These are phyloP conservation scores for Campodea augens DNA, from an alignment of 1,140 invertebrate genomes.

Conservation along the genomic window DNA sequence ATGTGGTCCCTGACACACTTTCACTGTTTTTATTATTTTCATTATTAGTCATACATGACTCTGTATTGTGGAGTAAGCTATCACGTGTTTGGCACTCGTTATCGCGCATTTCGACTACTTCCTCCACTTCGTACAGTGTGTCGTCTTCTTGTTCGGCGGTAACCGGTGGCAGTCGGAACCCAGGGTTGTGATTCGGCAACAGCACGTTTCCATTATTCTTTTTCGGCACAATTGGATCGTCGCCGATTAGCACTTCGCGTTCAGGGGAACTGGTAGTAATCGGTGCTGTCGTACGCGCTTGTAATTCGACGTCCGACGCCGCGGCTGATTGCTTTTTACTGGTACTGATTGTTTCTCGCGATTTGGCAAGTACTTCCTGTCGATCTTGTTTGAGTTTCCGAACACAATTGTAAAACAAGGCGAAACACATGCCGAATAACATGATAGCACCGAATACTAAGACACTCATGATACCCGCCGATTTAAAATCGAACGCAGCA, in stretches of 20 bases:
- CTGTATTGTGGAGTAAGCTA: constrained; percentile 39
- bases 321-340: not conserved
- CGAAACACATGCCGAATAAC: constrained; percentile 65
- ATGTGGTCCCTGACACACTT: too few relatives aligned
- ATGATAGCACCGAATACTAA: constrained; percentile 74
- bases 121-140: constrained; percentile 15
- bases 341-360: constrained; percentile 50
- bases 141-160: constrained; percentile 11
- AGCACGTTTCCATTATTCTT: constrained; percentile 12
- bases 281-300: not conserved
- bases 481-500: constrained; percentile 13
- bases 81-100: constrained; percentile 59
- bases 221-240: constrained; percentile 2
- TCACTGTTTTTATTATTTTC: too few relatives aligned
- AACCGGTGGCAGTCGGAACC: not conserved
- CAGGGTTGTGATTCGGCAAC: constrained; percentile 6
- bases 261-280: not conserved
- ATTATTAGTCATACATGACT: too few relatives aligned
- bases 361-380: constrained; percentile 27
- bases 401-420: constrained; percentile 66
- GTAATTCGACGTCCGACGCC: not conserved
- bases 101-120: constrained; percentile 40
- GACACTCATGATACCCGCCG: constrained; percentile 65
- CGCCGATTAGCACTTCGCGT: not conserved
- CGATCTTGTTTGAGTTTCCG: constrained; percentile 66